These are phyloP conservation scores for Grammomys dolichurus DNA, from an alignment of 2,113 vertebrate species.

Conservation along the genomic window DNA sequence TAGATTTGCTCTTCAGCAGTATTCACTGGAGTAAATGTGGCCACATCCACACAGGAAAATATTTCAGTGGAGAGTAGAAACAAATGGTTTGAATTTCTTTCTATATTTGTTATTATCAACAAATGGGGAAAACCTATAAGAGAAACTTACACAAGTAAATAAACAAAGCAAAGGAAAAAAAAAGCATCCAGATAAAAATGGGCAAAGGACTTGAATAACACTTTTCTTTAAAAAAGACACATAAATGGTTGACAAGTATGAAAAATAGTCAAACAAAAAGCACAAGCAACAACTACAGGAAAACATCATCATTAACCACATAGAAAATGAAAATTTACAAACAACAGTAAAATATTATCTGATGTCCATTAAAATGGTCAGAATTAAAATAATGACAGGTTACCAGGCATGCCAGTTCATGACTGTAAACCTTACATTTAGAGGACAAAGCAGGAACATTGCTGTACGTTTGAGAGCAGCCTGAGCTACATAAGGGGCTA, in stretches of 20 bases:
- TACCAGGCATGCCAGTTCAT: not conserved
- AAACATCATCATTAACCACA: not conserved
- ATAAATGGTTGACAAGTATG: not conserved
- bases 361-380: not conserved
- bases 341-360: not conserved
- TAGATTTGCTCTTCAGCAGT: not conserved
- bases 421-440: not conserved
- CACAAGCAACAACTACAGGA: not conserved
- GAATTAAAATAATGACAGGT: not conserved
- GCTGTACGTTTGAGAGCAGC: not conserved
- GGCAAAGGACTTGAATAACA: not conserved
- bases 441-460: not conserved
- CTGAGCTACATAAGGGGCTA: not conserved
- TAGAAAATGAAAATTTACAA: not conserved
- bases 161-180: not conserved
- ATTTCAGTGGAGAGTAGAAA: not conserved
- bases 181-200: not conserved
- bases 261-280: not conserved
- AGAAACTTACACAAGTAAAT: not conserved
- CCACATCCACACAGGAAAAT: not conserved
- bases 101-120: constrained; percentile 29
- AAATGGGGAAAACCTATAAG: not conserved
- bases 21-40: not conserved
- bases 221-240: not conserved
- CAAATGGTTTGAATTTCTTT: not conserved